Conservation (phyloP, 2,113 vertebrate species). For the Nannobrachium achirus region DNA sequence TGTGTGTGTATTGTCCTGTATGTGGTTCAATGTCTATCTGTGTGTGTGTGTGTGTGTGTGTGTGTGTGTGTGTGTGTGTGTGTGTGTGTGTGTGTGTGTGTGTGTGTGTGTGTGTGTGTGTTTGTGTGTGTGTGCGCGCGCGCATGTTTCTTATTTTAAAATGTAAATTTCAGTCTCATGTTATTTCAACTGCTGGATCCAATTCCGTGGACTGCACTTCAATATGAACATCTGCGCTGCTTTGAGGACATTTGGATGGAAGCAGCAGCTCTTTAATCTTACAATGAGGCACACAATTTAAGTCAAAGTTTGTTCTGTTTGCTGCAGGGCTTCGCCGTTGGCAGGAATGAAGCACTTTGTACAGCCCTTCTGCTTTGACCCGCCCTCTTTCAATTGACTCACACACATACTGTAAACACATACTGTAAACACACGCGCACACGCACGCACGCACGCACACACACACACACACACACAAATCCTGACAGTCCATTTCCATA, state of each 20-base stretch:
- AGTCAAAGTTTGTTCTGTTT: slow-evolving; percentile 16
- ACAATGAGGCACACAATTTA: slow-evolving; percentile 29
- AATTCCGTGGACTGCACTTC: no score
- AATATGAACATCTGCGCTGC: slow-evolving; percentile 15
- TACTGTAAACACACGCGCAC: slow-evolving; percentile 19
- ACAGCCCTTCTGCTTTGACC: slow-evolving; percentile 50
- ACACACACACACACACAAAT: slow-evolving; percentile 17
- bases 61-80: not conserved
- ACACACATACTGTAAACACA: slow-evolving; percentile 4
- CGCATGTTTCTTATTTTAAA: not conserved
- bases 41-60: not conserved
- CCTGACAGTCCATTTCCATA: no score
- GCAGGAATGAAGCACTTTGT: slow-evolving; percentile 38
- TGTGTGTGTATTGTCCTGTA: slow-evolving; percentile 13
- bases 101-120: slow-evolving; percentile 1
- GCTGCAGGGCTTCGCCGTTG: slow-evolving; percentile 51
- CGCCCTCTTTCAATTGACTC: slow-evolving; percentile 49
- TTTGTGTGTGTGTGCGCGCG: not conserved
- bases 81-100: not conserved
- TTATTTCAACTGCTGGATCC: no score
- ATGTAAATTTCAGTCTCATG: no score
- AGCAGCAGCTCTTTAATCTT: slow-evolving; percentile 38
- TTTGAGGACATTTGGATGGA: slow-evolving; percentile 23
- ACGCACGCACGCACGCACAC: not conserved
- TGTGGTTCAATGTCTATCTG: not conserved